Conservation (phyloP, 2,888 invertebrate species). For the Rapana venosa region DNA sequence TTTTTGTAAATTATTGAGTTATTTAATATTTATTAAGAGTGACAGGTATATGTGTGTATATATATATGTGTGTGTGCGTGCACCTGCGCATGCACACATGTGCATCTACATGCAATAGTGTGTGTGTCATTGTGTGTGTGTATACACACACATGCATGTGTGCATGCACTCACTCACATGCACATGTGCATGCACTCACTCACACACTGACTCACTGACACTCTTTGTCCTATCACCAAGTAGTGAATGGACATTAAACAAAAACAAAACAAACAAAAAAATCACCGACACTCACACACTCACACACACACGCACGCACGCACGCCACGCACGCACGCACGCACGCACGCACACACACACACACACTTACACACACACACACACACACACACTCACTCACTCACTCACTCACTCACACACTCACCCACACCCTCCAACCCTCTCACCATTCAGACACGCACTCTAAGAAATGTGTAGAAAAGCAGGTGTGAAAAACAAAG, state of each 20-base stretch:
- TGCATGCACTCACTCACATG: not conserved
- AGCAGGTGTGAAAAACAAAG: not conserved
- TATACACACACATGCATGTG: not conserved
- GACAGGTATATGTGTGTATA: too few relatives aligned
- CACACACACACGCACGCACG: constrained; percentile 18
- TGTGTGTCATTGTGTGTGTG: too few relatives aligned
- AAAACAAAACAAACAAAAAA: too few relatives aligned
- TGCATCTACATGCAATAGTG: not conserved
- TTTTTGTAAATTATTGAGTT: too few relatives aligned
- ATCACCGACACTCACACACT: constrained; percentile 2
- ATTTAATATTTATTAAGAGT: too few relatives aligned
- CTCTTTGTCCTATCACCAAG: too few relatives aligned
- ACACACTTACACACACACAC: not conserved
- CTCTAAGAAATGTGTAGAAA: not conserved
- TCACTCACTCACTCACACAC: too few relatives aligned
- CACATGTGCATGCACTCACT: not conserved
- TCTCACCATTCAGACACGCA: not conserved
- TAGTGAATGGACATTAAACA: too few relatives aligned
- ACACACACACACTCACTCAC: not conserved
- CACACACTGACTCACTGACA: constrained; percentile 2
- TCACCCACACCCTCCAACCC: not conserved
- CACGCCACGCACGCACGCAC: not conserved
- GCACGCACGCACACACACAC: not conserved
- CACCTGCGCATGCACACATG: not conserved
- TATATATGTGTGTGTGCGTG: too few relatives aligned